Conservation (phyloP, 2,888 invertebrate species). For the Selenia dentaria region DNA sequence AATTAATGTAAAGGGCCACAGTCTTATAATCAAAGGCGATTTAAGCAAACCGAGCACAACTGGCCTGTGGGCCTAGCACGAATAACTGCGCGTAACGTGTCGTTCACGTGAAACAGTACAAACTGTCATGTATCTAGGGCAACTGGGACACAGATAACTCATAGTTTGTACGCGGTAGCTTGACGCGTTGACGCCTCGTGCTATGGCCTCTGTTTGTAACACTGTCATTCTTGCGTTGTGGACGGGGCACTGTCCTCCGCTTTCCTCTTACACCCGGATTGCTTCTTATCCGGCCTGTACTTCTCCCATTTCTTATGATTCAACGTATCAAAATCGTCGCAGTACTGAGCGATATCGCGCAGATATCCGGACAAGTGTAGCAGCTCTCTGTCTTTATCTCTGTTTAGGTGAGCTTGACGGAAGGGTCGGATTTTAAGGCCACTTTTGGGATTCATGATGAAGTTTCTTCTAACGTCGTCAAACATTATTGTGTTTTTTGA, state of each 20-base stretch:
- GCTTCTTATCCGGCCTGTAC: constrained; percentile 83
- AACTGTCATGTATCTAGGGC: no score
- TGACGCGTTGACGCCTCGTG: no score
- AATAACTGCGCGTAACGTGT: no score
- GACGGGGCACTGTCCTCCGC: constrained; percentile 71
- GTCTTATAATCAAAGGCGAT: constrained; percentile 8
- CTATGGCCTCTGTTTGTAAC: constrained; percentile 5
- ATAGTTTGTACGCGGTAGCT: no score
- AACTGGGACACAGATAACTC: no score
- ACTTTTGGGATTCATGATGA: constrained; percentile 98
- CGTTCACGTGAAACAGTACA: no score
- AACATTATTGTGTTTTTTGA: constrained; percentile 98
- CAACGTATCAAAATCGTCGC: constrained; percentile 92
- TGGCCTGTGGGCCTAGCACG: no score
- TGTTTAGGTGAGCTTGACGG: constrained; percentile 94
- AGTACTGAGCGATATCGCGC: constrained; percentile 90
- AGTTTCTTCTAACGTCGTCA: constrained; percentile 97
- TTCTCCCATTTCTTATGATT: constrained; percentile 97
- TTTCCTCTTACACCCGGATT: constrained; percentile 74
- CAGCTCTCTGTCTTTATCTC: constrained; percentile 93
- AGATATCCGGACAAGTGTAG: constrained; percentile 92
- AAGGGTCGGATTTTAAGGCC: constrained; percentile 96
- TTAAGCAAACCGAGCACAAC: constrained; percentile 20
- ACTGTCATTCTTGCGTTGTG: constrained; percentile 68
- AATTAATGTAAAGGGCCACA: not conserved